phyloP scores from a whole-genome alignment of 2,797 vertebrate species.

The Erpetoichthys calabaricus region DNA sequence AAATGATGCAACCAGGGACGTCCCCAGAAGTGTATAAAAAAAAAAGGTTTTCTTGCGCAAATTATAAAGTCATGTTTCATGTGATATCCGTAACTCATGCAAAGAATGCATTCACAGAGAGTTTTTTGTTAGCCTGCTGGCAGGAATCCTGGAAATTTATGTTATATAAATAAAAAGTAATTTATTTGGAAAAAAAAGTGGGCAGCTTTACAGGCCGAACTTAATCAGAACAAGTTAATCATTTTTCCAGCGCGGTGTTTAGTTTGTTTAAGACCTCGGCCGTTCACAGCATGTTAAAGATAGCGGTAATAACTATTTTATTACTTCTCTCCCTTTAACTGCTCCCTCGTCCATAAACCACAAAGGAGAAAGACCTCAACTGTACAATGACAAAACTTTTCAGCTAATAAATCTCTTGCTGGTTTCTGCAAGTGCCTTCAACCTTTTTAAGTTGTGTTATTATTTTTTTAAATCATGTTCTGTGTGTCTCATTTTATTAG shows the following conservation, averaged over 20 bases:
- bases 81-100: conserved; percentile 26
- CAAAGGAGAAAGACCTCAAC: conserved; percentile 40
- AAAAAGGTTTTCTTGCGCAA: conserved; percentile 20
- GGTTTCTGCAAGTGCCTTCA: too few relatives aligned
- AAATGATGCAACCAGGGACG: conserved; percentile 21
- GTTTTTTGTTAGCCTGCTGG: conserved; percentile 28
- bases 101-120: conserved; percentile 21
- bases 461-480: too few relatives aligned
- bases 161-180: conserved; percentile 43
- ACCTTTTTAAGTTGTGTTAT: too few relatives aligned
- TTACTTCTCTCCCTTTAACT: conserved; percentile 42
- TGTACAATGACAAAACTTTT: conserved; percentile 41
- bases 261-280: conserved; percentile 51
- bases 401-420: conserved; percentile 28
- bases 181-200: conserved; percentile 37
- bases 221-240: conserved; percentile 55
- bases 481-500: too few relatives aligned
- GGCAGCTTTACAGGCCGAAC: conserved; percentile 38
- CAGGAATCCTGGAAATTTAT: conserved; percentile 43
- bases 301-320: conserved; percentile 54
- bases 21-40: conserved; percentile 19
- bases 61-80: conserved; percentile 22
- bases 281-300: conserved; percentile 49
- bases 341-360: conserved; percentile 41
- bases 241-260: conserved; percentile 40